Conservation (phyloP, 2,113 vertebrate species). For the Apeltes quadracus region DNA sequence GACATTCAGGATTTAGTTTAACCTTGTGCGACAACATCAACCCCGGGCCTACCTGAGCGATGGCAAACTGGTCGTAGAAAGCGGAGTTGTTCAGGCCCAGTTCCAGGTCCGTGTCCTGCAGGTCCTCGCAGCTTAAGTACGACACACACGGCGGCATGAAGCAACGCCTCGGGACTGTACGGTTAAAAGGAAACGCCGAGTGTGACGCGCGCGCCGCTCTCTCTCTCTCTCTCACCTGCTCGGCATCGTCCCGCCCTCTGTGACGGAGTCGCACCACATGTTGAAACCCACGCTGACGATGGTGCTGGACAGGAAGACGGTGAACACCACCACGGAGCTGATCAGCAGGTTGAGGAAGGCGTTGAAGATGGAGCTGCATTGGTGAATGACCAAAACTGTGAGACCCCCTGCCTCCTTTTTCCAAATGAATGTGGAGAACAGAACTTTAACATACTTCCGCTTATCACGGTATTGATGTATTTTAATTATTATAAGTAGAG, state of each 20-base stretch:
- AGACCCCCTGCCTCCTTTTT: not conserved
- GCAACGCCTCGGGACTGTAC: not conserved
- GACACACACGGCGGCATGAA: not conserved
- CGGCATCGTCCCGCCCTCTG: constrained; percentile 86
- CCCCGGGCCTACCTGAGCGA: constrained; percentile 86
- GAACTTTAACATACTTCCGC: not conserved
- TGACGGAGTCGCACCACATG: constrained; percentile 94
- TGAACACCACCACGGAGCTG: constrained; percentile 88
- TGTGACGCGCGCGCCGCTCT: not conserved
- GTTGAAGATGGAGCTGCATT: constrained; percentile 89
- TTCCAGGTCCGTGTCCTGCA: constrained; percentile 92
- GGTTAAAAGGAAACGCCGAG: not conserved
- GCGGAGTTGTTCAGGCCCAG: constrained; percentile 92
- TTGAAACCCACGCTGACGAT: constrained; percentile 94
- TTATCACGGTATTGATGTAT: not conserved
- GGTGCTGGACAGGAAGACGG: constrained; percentile 92
- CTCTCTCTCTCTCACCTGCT: constrained; percentile 83
- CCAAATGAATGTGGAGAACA: not conserved
- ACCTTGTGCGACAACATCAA: not conserved
- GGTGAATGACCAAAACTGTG: not conserved
- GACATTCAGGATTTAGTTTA: not conserved
- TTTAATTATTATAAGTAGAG: not conserved
- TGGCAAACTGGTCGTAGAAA: constrained; percentile 96
- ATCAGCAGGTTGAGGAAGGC: constrained; percentile 92
- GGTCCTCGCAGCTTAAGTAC: constrained; percentile 88